Evolutionary conservation across 1,140 invertebrate species (phyloP).

Genomic region (Trichomalopsis sarcophagae): DNA sequence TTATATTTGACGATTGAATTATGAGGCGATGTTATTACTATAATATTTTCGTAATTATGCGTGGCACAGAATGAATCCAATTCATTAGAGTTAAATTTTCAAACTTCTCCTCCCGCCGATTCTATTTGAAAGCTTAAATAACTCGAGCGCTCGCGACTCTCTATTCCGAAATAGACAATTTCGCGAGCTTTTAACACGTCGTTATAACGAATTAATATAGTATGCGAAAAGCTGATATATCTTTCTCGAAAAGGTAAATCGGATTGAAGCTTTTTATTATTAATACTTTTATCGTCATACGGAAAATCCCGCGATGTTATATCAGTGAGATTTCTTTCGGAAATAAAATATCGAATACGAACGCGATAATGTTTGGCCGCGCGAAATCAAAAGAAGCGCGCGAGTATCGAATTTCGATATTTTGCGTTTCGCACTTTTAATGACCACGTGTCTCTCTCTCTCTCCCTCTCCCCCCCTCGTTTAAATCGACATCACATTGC

Average conservation of each 20-base stretch:
- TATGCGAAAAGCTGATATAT: neutral
- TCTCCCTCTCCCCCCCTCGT: neutral
- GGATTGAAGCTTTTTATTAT: neutral
- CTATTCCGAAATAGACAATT: neutral
- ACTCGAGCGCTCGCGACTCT: neutral
- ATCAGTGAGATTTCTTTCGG: too few species aligned
- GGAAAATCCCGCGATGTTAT: neutral
- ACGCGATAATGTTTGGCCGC: too few species aligned
- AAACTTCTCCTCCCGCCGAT: neutral
- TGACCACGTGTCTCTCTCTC: neutral
- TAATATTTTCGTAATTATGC: slow-evolving; percentile 6
- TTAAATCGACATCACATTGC: neutral
- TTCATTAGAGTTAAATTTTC: slow-evolving; percentile 1
- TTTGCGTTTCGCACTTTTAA: neutral
- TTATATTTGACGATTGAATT: slow-evolving; percentile 3
- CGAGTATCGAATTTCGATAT: neutral
- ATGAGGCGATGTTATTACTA: neutral
- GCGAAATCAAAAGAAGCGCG: neutral
- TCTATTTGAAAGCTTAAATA: neutral
- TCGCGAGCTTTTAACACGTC: neutral
- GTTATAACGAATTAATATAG: neutral
- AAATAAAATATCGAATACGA: too few species aligned
- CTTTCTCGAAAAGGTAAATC: neutral
- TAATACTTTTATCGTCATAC: neutral
- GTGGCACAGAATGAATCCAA: neutral